Evolutionary conservation across 2,113 vertebrate species (phyloP).

Genomic region (Athene noctua): DNA sequence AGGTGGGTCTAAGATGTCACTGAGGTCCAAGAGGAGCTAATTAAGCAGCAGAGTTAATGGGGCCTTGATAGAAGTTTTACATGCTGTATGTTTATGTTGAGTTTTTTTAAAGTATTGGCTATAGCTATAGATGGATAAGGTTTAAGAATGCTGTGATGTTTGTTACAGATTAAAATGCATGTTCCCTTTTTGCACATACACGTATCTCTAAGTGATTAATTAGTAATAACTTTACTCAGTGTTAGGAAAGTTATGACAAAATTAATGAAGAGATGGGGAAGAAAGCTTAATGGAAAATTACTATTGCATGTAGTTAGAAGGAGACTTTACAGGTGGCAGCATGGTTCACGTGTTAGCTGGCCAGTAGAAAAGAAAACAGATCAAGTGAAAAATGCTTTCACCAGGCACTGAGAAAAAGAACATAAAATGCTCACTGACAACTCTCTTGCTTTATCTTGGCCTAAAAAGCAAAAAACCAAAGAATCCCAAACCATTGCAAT

Average conservation of each 20-base stretch:
- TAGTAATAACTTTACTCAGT: background rate
- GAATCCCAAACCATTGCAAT: background rate
- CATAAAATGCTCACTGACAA: background rate
- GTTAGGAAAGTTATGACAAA: background rate
- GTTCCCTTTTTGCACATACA: background rate
- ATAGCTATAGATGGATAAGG: background rate
- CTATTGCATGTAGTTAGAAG: background rate
- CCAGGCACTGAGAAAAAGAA: background rate
- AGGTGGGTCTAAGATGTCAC: background rate
- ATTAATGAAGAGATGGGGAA: background rate
- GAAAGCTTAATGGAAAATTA: background rate
- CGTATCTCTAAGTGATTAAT: background rate
- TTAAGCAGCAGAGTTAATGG: background rate
- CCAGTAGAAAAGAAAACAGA: background rate
- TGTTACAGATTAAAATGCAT: background rate
- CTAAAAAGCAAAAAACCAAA: background rate
- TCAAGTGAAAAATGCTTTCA: background rate
- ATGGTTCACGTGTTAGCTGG: background rate
- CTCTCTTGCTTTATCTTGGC: background rate
- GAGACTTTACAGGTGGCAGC: background rate
- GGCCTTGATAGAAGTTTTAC: background rate
- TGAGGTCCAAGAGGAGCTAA: background rate
- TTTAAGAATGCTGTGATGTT: background rate
- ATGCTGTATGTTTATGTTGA: background rate
- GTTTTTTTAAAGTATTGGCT: background rate